A percentile compares a stretch with the other conserved stretches of the same genome.
These are phyloP conservation scores for Tenualosa thibaudeaui DNA, from an alignment of 2,797 vertebrate species.

Conservation along the genomic window DNA sequence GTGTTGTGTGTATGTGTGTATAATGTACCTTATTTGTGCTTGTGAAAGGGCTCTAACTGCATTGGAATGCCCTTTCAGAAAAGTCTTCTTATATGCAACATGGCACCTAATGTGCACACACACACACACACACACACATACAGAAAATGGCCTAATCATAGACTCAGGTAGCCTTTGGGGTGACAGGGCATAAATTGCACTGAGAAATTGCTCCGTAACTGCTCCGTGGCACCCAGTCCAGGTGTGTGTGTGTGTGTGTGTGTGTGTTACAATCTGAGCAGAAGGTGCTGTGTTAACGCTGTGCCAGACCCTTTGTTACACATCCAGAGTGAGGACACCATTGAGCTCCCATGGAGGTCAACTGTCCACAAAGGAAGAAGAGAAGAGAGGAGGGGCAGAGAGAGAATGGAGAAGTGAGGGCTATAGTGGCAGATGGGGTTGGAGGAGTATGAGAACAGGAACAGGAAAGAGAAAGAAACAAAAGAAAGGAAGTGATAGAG, in stretches of 20 bases:
- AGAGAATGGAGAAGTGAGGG: neutral
- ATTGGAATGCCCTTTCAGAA: no score
- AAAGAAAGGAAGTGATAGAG: neutral
- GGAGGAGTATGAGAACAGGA: neutral
- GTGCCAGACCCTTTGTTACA: neutral
- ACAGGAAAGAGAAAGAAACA: neutral
- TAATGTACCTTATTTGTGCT: no score
- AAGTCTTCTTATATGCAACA: no score
- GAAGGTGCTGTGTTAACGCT: neutral
- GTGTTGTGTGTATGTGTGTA: no score
- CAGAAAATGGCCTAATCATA: neutral
- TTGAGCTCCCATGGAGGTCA: neutral
- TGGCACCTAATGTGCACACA: neutral
- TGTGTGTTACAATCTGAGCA: neutral
- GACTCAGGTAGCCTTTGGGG: neutral
- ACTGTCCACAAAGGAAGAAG: neutral
- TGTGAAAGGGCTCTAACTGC: no score
- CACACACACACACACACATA: conserved; percentile 18
- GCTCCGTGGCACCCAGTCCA: no score
- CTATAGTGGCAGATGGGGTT: no score
- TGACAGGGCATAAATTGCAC: neutral
- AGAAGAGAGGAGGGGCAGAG: neutral
- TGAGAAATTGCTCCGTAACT: neutral
- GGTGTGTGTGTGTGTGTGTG: neutral
- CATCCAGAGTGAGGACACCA: neutral